Evolutionary conservation across 2,797 vertebrate genomes (phyloP).

Genomic region (Phyllotis vaccarum): DNA sequence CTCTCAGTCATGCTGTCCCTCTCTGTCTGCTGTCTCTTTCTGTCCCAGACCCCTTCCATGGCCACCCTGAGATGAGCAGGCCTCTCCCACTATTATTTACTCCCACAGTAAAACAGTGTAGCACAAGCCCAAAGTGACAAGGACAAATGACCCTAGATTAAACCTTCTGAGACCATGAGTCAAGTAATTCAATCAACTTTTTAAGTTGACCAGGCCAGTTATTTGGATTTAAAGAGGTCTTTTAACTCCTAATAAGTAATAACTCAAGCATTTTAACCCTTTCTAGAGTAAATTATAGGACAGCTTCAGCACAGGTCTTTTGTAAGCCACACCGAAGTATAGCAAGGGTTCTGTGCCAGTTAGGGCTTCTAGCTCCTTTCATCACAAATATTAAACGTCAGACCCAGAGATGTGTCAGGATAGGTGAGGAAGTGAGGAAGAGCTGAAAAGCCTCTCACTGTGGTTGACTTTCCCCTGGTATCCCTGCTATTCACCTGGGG

Average conservation of each 20-base stretch:
- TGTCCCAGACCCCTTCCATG: no score
- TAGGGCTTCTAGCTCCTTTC: not conserved
- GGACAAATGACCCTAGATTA: not conserved
- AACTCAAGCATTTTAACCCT: not conserved
- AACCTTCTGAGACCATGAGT: not conserved
- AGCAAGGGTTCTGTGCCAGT: not conserved
- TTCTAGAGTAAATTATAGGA: not conserved
- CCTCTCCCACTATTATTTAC: not conserved
- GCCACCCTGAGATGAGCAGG: not conserved
- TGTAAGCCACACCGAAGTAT: not conserved
- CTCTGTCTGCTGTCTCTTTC: not conserved
- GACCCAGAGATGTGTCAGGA: accelerated
- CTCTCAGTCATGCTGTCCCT: not conserved
- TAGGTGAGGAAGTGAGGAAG: not conserved
- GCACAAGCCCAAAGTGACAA: not conserved
- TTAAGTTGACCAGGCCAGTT: not conserved
- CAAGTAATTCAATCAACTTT: not conserved
- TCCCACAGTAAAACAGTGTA: not conserved
- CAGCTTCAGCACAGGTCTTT: not conserved
- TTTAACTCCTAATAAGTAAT: not conserved
- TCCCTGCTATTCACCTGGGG: not conserved
- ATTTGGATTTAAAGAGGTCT: not conserved
- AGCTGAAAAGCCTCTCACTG: not conserved
- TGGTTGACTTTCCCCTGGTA: not conserved
- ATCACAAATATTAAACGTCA: not conserved